phyloP scores from a whole-genome alignment of 2,113 vertebrate species.

The Oryctolagus cuniculus region DNA sequence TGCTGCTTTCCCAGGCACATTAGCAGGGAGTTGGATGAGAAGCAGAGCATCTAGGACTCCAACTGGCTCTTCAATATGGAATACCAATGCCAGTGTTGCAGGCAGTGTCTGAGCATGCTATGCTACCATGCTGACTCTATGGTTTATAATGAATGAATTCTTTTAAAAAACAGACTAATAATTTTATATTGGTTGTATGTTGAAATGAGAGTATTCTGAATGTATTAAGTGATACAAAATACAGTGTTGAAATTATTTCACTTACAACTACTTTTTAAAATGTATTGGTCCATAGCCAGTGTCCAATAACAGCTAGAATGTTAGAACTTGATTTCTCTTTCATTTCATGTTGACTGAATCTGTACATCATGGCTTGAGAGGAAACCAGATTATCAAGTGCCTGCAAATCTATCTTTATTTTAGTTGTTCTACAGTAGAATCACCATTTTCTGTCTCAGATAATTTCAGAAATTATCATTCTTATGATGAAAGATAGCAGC shows the following conservation, averaged over 20 bases:
- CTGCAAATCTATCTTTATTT: background rate
- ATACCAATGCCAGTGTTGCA: too few relatives aligned
- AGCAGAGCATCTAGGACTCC: too few relatives aligned
- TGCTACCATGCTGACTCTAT: too few relatives aligned
- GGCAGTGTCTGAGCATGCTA: too few relatives aligned
- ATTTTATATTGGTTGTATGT: background rate
- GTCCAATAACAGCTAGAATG: background rate
- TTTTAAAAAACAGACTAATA: background rate
- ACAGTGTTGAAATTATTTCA: background rate
- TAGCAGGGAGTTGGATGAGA: too few relatives aligned
- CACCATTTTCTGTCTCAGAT: background rate
- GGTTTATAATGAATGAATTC: too few relatives aligned
- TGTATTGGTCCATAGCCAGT: background rate
- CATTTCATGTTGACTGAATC: background rate
- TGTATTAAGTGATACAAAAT: background rate
- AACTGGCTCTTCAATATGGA: too few relatives aligned
- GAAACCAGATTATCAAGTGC: background rate
- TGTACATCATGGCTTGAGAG: background rate
- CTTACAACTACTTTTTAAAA: background rate
- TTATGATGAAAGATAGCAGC: background rate
- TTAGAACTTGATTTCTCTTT: background rate
- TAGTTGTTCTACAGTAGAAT: background rate
- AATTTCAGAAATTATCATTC: background rate
- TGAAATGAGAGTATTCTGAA: background rate
- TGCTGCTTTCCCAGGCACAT: too few relatives aligned